Percentiles rank a stretch among this genome's conserved stretches.
Conservation (phyloP, 2,797 vertebrate species). For the Poeciliopsis presidionis region DNA sequence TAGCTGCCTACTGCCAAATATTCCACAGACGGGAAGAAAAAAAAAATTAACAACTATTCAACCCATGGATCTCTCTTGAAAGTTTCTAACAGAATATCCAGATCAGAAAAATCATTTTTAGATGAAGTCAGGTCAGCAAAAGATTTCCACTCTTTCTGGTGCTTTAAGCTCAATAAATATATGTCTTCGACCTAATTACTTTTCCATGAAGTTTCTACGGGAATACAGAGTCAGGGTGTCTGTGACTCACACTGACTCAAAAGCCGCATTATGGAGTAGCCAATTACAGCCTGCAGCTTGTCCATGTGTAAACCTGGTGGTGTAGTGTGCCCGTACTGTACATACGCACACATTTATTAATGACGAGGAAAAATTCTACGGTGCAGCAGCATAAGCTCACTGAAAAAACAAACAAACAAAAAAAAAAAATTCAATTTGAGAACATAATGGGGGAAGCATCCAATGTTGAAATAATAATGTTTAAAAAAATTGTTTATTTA, state of each 20-base stretch:
- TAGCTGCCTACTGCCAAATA: constrained; percentile 17
- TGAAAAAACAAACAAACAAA: background rate
- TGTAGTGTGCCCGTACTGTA: background rate
- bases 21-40: constrained; percentile 7
- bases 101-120: background rate
- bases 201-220: constrained; percentile 1
- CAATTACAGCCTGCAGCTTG: constrained; percentile 2
- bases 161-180: background rate
- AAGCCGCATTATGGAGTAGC: background rate
- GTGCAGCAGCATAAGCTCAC: background rate
- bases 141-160: background rate
- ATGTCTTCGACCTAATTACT: background rate
- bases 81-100: background rate
- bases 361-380: background rate
- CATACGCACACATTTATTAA: background rate
- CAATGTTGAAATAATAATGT: background rate
- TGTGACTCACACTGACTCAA: background rate
- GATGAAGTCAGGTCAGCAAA: background rate
- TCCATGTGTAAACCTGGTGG: background rate
- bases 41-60: background rate
- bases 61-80: background rate
- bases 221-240: constrained; percentile 1
- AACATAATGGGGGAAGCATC: background rate
- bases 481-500: background rate
- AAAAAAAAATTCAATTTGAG: background rate